Conservation (phyloP, 1,140 invertebrate species). For the Cardiocondyla obscurior region DNA sequence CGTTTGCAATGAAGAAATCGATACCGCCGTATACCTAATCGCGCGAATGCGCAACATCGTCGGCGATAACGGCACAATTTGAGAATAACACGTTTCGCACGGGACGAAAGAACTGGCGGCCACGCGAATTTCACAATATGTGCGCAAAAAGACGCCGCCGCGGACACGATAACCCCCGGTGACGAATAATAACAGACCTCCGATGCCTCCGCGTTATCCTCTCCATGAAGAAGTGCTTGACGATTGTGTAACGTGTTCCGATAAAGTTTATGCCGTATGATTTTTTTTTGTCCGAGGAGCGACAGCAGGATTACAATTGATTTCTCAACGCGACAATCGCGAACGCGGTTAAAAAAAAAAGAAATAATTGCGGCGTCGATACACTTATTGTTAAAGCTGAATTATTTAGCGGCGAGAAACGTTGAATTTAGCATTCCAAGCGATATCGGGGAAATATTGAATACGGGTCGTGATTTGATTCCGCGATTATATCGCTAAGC, state of each 20-base stretch:
- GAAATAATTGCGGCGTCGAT: not conserved
- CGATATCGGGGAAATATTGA: not conserved
- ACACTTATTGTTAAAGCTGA: not conserved
- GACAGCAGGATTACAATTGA: not conserved
- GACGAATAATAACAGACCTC: not conserved
- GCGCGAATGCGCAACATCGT: conserved; percentile 45
- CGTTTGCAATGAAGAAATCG: conserved; percentile 41
- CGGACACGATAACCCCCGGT: not conserved
- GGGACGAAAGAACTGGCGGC: conserved; percentile 27
- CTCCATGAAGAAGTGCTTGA: not conserved
- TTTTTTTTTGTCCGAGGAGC: not conserved
- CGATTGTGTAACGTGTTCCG: not conserved
- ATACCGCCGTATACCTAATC: conserved; percentile 43
- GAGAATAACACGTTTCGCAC: not conserved
- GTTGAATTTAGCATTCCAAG: not conserved
- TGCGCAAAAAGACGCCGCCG: not conserved
- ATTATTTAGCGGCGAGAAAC: not conserved
- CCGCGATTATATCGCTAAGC: conserved; percentile 2
- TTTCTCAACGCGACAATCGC: not conserved
- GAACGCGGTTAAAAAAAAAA: too few relatives aligned
- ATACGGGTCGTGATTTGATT: not conserved
- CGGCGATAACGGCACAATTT: conserved; percentile 27
- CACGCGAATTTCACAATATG: conserved; percentile 18
- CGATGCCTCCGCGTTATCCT: not conserved
- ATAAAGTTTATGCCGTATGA: not conserved